Conservation (phyloP, 2,113 vertebrate genomes). For the Leucosticte australis region DNA sequence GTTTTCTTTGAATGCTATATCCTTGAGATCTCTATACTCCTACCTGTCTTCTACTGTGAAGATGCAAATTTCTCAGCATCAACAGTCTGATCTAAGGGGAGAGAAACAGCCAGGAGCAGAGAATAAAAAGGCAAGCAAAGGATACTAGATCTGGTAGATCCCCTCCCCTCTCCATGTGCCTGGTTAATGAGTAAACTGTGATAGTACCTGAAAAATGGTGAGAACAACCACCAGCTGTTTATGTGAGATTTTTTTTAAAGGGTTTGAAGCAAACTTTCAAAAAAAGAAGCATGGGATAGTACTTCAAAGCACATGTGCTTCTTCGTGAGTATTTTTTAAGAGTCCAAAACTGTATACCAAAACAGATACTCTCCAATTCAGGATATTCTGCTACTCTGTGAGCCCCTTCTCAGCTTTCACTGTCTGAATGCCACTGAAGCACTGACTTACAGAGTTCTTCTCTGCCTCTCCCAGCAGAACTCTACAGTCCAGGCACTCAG, state of each 20-base stretch:
- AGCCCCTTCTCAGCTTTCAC: neutral
- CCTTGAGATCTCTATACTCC: neutral
- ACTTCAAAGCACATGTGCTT: neutral
- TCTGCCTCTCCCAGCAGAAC: slow-evolving; percentile 60
- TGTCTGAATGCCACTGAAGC: neutral
- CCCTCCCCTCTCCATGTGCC: neutral
- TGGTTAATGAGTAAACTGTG: neutral
- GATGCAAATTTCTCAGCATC: neutral
- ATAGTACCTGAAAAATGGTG: neutral
- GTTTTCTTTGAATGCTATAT: neutral
- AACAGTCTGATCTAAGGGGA: neutral
- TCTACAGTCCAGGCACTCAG: slow-evolving; percentile 16
- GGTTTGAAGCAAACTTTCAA: neutral
- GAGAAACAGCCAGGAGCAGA: neutral
- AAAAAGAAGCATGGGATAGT: neutral
- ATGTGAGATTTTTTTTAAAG: neutral
- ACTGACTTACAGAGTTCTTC: neutral
- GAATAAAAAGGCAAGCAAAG: neutral
- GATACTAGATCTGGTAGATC: neutral
- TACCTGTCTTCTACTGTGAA: neutral
- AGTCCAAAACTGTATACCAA: neutral
- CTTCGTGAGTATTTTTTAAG: neutral
- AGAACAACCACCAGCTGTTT: neutral
- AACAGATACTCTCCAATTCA: neutral
- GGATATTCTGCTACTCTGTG: neutral